Conservation (phyloP, 2,888 invertebrate genomes). For the Pocota personata region DNA sequence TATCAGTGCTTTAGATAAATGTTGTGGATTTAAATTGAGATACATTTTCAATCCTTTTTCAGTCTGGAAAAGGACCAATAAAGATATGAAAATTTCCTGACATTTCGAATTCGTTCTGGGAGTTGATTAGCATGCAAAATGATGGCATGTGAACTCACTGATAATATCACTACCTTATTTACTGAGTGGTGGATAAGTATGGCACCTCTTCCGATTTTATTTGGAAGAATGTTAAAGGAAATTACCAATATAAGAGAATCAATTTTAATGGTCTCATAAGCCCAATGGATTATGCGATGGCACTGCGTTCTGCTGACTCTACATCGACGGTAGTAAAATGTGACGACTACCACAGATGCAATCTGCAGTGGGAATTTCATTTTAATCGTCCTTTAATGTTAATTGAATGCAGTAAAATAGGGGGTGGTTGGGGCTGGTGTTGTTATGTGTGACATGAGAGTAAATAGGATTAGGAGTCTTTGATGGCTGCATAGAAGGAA, state of each 20-base stretch:
- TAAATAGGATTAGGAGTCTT: neutral
- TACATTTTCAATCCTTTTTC: neutral
- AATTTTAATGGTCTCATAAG: slow-evolving; percentile 14
- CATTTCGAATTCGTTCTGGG: neutral
- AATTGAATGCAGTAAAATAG: slow-evolving; percentile 32
- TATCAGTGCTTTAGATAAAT: neutral
- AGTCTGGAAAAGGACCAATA: neutral
- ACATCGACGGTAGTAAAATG: slow-evolving; percentile 17
- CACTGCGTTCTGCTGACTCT: neutral
- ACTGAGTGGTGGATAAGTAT: neutral
- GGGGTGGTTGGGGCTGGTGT: neutral
- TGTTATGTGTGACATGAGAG: neutral
- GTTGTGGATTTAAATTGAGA: neutral
- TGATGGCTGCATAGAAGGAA: neutral
- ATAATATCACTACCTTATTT: neutral
- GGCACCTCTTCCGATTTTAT: neutral
- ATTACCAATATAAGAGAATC: slow-evolving; percentile 9
- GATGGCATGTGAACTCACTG: neutral
- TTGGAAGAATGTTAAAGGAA: neutral
- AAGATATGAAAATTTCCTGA: neutral
- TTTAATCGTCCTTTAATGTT: slow-evolving; percentile 48
- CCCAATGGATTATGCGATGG: slow-evolving; percentile 22
- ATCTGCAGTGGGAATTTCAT: slow-evolving; percentile 5
- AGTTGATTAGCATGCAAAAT: neutral
- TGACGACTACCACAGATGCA: slow-evolving; percentile 48